Percentiles rank a stretch among this genome's conserved stretches.
These are phyloP conservation scores for Drosophila kuntzei DNA, from an alignment of 2,888 invertebrate genomes.

Conservation along the genomic window DNA sequence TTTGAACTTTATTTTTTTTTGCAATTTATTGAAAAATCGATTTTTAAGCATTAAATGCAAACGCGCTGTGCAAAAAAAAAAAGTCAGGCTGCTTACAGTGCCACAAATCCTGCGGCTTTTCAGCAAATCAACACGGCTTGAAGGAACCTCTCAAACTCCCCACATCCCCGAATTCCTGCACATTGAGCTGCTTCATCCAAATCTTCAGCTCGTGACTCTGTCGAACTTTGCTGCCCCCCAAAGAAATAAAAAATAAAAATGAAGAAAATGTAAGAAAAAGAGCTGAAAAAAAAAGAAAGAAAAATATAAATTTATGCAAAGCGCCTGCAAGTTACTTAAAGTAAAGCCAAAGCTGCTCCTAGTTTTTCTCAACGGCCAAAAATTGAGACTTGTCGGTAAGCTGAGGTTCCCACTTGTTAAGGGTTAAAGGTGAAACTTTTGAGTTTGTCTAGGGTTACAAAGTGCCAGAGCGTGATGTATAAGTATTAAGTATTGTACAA, in stretches of 20 bases:
- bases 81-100: slow-evolving; percentile 66
- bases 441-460: slow-evolving; percentile 66
- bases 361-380: slow-evolving; percentile 50
- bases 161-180: background rate
- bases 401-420: slow-evolving; percentile 63
- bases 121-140: slow-evolving; percentile 76
- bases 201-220: slow-evolving; percentile 66
- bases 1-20: slow-evolving; percentile 65
- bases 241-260: slow-evolving; percentile 4
- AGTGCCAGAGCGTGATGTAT: slow-evolving; percentile 64
- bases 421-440: slow-evolving; percentile 66
- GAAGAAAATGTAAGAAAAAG: slow-evolving; percentile 4
- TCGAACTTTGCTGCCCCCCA: slow-evolving; percentile 66
- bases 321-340: slow-evolving; percentile 77
- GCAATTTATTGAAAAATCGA: slow-evolving; percentile 81
- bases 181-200: slow-evolving; percentile 4
- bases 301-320: slow-evolving; percentile 74
- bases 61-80: slow-evolving; percentile 38
- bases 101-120: slow-evolving; percentile 79
- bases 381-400: slow-evolving; percentile 64
- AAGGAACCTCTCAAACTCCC: slow-evolving; percentile 26
- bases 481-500: slow-evolving; percentile 43
- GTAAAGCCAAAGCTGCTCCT: slow-evolving; percentile 53
- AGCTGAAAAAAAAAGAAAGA: background rate
- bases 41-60: slow-evolving; percentile 70